Evolutionary conservation across 2,113 vertebrate genomes (phyloP).

Genomic region (Heptranchias perlo): DNA sequence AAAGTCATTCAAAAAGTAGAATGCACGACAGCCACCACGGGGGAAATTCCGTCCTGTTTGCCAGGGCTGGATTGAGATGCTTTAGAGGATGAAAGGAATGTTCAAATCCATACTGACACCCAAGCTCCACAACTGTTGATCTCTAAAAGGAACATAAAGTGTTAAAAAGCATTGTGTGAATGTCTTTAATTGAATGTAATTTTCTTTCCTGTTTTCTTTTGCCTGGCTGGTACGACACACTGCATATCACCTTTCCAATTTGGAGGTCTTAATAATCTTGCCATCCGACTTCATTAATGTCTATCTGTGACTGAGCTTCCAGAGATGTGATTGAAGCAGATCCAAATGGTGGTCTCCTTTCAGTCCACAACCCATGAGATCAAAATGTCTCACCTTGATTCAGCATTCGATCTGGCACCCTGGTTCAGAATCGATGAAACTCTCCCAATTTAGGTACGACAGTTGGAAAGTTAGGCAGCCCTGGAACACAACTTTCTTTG

Average conservation of each 20-base stretch:
- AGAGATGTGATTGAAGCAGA: neutral
- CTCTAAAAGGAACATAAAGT: neutral
- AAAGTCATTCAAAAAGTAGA: neutral
- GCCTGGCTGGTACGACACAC: neutral
- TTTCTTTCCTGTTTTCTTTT: neutral
- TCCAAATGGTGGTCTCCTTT: neutral
- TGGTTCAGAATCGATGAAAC: neutral
- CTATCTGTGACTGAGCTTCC: neutral
- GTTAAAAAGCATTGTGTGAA: neutral
- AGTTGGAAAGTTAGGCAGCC: too few relatives aligned
- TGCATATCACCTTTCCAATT: neutral
- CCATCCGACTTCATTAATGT: neutral
- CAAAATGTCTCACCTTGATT: neutral
- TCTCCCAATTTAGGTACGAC: neutral
- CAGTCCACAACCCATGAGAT: neutral
- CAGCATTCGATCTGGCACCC: too few relatives aligned
- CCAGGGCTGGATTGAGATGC: neutral
- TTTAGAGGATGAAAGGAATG: neutral
- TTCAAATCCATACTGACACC: neutral
- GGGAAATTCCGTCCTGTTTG: neutral
- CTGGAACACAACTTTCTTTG: neutral
- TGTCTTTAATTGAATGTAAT: too few relatives aligned
- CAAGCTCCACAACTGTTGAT: neutral
- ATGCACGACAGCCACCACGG: neutral
- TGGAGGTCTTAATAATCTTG: neutral